Evolutionary conservation across 2,113 vertebrate species (phyloP), one percentile per base, ranked within the genome.

Genomic region (Bubo blakistoni): DNA sequence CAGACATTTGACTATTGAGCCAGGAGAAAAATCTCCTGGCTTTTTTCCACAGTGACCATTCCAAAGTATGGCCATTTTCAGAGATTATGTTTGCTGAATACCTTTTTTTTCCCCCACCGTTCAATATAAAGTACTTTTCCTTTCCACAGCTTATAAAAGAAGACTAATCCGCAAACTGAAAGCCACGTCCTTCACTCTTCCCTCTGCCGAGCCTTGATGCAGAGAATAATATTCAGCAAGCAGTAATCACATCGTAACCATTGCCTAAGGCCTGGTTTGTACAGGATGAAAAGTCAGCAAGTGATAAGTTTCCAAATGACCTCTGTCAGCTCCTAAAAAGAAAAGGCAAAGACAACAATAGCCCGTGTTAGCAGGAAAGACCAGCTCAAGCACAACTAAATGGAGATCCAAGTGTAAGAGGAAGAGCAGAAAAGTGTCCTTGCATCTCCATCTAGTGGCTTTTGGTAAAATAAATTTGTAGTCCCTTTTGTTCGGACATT

Each of bases 361-460:
- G 47, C 26, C 51, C 10, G 0, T 7, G 40, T 4, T 74, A 57
- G 66, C 0, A 0, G 52, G 61, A 51, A 84, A 63, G 27, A 16
- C 24, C 30, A 26, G 29, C 11, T 46, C 4, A 3, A 38, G 30
- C 52, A 21, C 22, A 8, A 2, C 14, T 17, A 6, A 71, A 20
- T 0, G 32, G 55, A 10, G 47, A 83, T 32, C 57, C 13, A 19
- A 18, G 19, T 0, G 1, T 16, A 15, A 57, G n/a, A 9, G 13
- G 6, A n/a, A 3, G 38, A 93, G 15, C 24, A 47, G 61, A 93
- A 96, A 83, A 38, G 12, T 14, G 80, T 94, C 88, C 90, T 88
- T 51, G 54, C 66, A 97, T 55, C 94, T 66, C 97, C 97, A 96
- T 69, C 97, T 97, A 96, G 96, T 92, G 97, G 95, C 52, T 54